Percentiles rank a stretch among this genome's conserved stretches.
Evolutionary conservation across 2,888 invertebrate genomes (phyloP).

Genomic region (Drosophila nigritarsus): DNA sequence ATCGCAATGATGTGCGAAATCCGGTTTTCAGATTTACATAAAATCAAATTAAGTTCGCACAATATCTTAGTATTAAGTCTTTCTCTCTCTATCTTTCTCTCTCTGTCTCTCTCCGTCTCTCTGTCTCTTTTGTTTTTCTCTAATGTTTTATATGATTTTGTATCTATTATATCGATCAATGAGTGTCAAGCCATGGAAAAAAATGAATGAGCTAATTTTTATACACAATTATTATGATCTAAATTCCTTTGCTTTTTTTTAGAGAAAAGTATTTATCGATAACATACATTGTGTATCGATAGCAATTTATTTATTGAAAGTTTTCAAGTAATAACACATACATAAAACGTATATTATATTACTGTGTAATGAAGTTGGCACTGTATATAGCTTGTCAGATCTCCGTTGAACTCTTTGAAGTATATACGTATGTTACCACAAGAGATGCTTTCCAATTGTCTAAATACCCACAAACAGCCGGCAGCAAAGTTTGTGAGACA

Average conservation of each 20-base stretch:
- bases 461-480: constrained; percentile 6
- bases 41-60: not conserved
- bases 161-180: not conserved
- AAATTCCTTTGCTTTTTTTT: not conserved
- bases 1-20: not conserved
- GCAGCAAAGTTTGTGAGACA: constrained; percentile 12
- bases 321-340: not conserved
- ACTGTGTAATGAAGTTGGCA: not conserved
- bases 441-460: not conserved
- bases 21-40: not conserved
- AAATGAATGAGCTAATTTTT: not conserved
- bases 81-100: not conserved
- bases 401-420: not conserved
- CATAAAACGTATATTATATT: not conserved
- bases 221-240: not conserved
- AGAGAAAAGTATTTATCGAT: not conserved
- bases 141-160: not conserved
- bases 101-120: not conserved
- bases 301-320: not conserved
- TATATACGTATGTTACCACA: not conserved
- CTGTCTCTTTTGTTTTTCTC: not conserved
- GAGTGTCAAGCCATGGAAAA: not conserved
- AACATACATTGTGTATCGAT: not conserved
- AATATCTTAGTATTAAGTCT: not conserved
- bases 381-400: not conserved